Conservation (phyloP, 2,113 vertebrate species). For the Apteryx owenii region DNA sequence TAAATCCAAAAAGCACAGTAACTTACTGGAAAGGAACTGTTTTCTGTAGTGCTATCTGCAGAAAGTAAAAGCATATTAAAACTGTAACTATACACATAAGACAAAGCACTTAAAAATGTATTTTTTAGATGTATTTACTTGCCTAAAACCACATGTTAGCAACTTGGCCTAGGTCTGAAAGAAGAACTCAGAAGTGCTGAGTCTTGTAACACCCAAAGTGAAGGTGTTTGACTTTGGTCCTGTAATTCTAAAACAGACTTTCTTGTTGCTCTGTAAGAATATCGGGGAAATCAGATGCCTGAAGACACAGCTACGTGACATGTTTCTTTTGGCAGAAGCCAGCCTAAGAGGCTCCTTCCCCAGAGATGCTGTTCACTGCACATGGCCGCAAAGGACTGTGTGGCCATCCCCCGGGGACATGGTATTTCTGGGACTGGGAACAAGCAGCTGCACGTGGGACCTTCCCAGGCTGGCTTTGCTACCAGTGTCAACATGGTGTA, state of each 20-base stretch:
- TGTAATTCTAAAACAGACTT: neutral
- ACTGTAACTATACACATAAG: neutral
- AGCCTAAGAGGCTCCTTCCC: neutral
- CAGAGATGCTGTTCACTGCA: neutral
- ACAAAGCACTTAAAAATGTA: neutral
- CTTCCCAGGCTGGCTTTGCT: too few relatives aligned
- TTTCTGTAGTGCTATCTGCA: neutral
- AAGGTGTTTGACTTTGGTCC: neutral
- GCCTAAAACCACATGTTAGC: neutral
- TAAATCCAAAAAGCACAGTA: neutral
- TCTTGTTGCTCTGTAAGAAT: neutral
- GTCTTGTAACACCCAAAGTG: fast-evolving
- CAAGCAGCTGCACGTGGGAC: neutral
- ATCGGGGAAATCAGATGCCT: neutral
- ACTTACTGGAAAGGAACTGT: neutral
- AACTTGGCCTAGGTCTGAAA: neutral
- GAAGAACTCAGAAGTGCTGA: neutral
- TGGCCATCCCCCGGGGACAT: fast-evolving
- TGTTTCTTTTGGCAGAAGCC: neutral
- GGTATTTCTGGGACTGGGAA: neutral
- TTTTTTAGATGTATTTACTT: neutral
- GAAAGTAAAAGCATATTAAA: neutral
- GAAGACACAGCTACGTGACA: neutral
- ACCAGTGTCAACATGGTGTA: fast-evolving
- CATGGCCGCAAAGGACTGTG: fast-evolving